A percentile compares a stretch with the other conserved stretches of the same genome.
These are phyloP conservation scores for Aptenodytes patagonicus DNA, from an alignment of 2,113 vertebrate species.

Conservation along the genomic window DNA sequence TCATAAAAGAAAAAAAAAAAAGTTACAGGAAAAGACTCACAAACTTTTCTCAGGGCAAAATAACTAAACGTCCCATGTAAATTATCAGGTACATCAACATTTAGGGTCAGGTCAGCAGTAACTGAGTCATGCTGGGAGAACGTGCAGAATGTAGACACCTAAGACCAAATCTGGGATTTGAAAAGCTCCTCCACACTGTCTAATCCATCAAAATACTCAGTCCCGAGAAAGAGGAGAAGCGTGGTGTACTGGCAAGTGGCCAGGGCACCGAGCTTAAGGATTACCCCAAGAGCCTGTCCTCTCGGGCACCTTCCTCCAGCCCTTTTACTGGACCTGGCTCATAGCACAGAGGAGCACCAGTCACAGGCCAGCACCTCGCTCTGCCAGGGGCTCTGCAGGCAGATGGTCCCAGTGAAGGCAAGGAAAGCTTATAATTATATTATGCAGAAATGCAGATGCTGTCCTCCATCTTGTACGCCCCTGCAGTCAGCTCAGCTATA, in stretches of 20 bases:
- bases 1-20: neutral
- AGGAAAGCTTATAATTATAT: neutral
- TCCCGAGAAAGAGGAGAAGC: neutral
- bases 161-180: neutral
- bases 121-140: neutral
- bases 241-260: neutral
- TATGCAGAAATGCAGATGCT: neutral
- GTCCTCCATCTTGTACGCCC: neutral
- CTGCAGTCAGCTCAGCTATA: neutral
- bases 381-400: neutral
- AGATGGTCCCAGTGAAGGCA: neutral
- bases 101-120: neutral
- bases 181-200: neutral
- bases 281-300: neutral
- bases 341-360: neutral
- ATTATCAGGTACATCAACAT: neutral
- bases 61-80: neutral
- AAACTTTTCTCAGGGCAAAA: neutral
- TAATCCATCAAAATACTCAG: neutral
- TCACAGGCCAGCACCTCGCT: neutral
- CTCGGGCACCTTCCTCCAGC: neutral
- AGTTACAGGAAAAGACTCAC: neutral
- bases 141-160: neutral
- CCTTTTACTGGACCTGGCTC: neutral
- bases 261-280: accelerated